A percentile compares a stretch with the other conserved stretches of the same genome.
Conservation (phyloP, 2,113 vertebrate genomes). For the Panthera leo region DNA sequence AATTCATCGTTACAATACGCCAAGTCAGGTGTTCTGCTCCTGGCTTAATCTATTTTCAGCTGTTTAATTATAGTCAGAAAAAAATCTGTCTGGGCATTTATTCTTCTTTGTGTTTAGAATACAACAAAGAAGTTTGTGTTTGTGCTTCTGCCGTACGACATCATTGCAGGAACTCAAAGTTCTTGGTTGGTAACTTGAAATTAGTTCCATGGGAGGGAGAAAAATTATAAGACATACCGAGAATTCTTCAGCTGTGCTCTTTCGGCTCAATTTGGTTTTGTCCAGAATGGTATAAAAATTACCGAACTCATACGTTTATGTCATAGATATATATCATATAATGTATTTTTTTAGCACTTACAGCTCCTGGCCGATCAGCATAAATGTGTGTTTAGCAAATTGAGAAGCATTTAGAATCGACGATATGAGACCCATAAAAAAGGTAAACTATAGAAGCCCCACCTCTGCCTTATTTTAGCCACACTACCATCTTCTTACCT, state of each 20-base stretch:
- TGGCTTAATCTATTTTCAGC: neutral
- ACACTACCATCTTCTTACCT: constrained; percentile 86
- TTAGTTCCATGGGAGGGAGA: neutral
- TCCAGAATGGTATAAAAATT: constrained; percentile 23
- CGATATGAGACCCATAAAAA: neutral
- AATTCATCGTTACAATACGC: neutral
- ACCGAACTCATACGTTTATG: neutral
- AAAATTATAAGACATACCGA: neutral
- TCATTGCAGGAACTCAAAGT: neutral
- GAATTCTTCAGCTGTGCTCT: neutral
- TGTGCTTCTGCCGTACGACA: neutral
- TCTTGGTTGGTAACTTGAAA: constrained; percentile 31
- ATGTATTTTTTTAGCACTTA: neutral
- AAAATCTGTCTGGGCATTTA: neutral
- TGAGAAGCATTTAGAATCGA: constrained; percentile 5
- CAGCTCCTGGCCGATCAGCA: neutral
- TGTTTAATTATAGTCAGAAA: neutral
- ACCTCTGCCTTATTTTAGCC: neutral
- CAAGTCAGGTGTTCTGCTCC: neutral
- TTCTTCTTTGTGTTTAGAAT: neutral
- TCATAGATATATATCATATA: neutral
- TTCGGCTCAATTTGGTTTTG: constrained; percentile 12
- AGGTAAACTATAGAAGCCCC: neutral
- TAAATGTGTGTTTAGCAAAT: neutral
- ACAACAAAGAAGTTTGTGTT: neutral